Conservation (phyloP, 2,888 invertebrate genomes). For the Athetis lepigone region DNA sequence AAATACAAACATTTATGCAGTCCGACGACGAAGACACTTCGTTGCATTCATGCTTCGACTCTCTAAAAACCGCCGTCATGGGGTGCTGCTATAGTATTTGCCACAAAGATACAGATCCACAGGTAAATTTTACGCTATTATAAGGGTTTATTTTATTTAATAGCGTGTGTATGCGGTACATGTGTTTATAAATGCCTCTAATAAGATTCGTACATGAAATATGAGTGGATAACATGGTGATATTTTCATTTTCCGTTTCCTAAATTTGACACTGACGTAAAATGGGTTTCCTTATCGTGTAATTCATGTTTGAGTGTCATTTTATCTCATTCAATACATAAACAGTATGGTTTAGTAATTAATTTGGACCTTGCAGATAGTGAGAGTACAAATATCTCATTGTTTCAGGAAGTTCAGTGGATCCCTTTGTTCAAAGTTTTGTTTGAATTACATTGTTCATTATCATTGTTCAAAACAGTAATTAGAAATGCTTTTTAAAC, state of each 20-base stretch:
- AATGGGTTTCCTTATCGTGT: conserved; percentile 64
- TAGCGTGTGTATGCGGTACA: conserved; percentile 9
- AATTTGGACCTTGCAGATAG: conserved; percentile 12
- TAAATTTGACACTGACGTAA: conserved; percentile 44
- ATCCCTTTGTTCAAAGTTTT: conserved; percentile 37
- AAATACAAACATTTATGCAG: conserved; percentile 87
- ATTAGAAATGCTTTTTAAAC: not conserved
- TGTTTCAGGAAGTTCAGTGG: conserved; percentile 25
- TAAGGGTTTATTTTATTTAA: conserved; percentile 34
- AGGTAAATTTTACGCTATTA: conserved; percentile 86
- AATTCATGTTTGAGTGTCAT: conserved; percentile 75
- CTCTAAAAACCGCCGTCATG: conserved; percentile 89
- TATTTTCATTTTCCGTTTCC: conserved; percentile 46
- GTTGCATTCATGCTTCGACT: conserved; percentile 89
- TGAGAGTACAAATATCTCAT: conserved; percentile 29
- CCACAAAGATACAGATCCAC: conserved; percentile 92
- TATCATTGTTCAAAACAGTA: not conserved
- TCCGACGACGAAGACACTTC: conserved; percentile 84
- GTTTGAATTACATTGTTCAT: conserved; percentile 23
- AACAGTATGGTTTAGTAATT: conserved; percentile 29
- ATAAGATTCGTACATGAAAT: conserved; percentile 23
- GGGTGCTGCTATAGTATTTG: conserved; percentile 94
- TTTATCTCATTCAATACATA: conserved; percentile 59
- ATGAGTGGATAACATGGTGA: conserved; percentile 25
- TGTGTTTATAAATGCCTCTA: not conserved